Evolutionary conservation across 2,888 invertebrate species (phyloP), one percentile per base, ranked within the genome.

Genomic region (Holacanthella duospinosa): DNA sequence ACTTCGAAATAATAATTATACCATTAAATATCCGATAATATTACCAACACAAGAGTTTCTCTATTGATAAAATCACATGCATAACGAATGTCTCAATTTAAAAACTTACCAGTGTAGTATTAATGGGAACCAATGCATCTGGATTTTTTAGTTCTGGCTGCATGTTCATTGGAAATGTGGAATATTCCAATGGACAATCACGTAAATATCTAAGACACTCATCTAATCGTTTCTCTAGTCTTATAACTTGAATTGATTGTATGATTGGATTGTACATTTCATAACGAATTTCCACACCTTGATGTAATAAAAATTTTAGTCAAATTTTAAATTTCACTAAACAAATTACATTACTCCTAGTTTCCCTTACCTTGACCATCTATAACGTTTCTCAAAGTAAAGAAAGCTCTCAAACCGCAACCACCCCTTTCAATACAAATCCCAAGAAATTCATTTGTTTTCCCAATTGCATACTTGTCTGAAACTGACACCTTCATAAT

Each of bases 251-350:
- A 43, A 99, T 86, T 75, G 84, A 86, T 73, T 87, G 87, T 67
- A 99, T 83, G 0, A 88, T 85, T 19, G 99, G 97, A 78, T 93
- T 95, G 75, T 99, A 99, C 75, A 97, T 79, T 66, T 94, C 87
- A 79, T 89, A 96, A 70, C 81, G 77, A 71, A 88, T 81, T 79
- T 87, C 86, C 57, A 86, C 77, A 28, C 83, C 83, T 82, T n/a
- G 25, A 25, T 44, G 6, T 4, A 58, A 24, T n/a, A 53, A 25
- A 53, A 53, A 25, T 12, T 12, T 44, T 25, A 44, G 25, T 9
- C 43, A 4, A 43, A 26, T 43, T 12, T 36, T 44, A 25, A 19
- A 43, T n/a, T 27, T 57, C 16, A 16, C 16, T 36, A 36, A 36
- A 9, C 16, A 36, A 36, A 36, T 9, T 9, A 36, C 36, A n/a